Percentiles rank a stretch among this genome's conserved stretches.
These are phyloP conservation scores for Silurus lanzhouensis DNA, from an alignment of 2,797 vertebrate species.

Conservation along the genomic window DNA sequence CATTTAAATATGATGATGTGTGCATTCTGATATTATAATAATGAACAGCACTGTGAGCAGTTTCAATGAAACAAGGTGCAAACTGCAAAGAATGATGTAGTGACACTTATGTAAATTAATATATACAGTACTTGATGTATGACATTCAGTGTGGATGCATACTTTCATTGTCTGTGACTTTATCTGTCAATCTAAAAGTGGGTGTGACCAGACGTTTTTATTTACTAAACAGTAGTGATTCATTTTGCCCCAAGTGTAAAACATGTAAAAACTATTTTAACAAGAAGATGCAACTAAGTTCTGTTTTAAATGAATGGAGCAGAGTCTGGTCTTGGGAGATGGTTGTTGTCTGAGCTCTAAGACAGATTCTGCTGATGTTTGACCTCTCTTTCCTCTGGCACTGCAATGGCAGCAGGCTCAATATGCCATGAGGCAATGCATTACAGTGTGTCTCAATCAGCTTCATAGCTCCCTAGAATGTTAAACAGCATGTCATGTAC, in stretches of 20 bases:
- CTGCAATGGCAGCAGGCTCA: slow-evolving; percentile 1
- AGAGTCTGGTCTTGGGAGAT: not conserved
- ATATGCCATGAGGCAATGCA: slow-evolving; percentile 27
- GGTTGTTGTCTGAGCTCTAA: slow-evolving; percentile 19
- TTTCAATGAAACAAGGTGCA: not conserved
- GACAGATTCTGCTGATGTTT: slow-evolving; percentile 32
- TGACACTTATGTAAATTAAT: no score
- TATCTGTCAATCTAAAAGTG: not conserved
- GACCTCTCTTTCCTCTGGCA: slow-evolving; percentile 24
- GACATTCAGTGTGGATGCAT: not conserved
- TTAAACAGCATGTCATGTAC: no score
- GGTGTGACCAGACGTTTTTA: not conserved
- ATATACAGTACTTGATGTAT: no score
- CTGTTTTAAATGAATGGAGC: slow-evolving; percentile 16
- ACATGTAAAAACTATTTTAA: no score
- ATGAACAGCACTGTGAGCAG: not conserved
- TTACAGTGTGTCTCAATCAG: not conserved
- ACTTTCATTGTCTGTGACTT: no score
- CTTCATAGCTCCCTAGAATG: no score
- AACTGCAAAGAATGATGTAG: no score
- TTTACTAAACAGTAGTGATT: not conserved
- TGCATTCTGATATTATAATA: not conserved
- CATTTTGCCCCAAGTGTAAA: not conserved
- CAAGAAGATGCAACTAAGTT: slow-evolving; percentile 1
- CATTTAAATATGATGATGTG: not conserved